A percentile compares a stretch with the other conserved stretches of the same genome.
Evolutionary conservation across 2,888 invertebrate species (phyloP).

Genomic region (Muschampia plurimacula): DNA sequence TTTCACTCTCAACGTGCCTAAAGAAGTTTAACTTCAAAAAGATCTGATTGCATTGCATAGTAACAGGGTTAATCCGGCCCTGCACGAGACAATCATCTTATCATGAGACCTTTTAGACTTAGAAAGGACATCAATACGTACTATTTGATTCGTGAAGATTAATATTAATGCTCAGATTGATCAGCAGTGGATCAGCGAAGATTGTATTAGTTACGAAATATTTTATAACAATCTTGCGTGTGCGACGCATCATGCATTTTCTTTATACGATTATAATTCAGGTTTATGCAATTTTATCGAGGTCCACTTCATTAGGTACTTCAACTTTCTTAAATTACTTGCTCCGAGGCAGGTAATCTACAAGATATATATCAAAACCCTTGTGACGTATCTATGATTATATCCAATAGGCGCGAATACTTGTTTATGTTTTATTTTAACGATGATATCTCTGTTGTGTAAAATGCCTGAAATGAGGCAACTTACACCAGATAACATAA

Average conservation of each 20-base stretch:
- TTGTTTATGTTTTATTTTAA: constrained; percentile 31
- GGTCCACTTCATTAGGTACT: constrained; percentile 37
- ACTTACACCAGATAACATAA: background rate
- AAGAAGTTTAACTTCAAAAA: no score
- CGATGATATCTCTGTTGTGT: constrained; percentile 16
- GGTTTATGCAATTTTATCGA: constrained; percentile 38
- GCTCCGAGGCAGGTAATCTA: constrained; percentile 38
- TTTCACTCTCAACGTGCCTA: no score
- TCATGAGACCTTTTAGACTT: no score
- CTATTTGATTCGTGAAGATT: no score
- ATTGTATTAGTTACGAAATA: constrained; percentile 13
- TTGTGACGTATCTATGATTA: constrained; percentile 39
- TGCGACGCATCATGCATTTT: constrained; percentile 22
- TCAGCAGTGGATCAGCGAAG: background rate
- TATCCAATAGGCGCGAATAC: constrained; percentile 37
- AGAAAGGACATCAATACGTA: no score
- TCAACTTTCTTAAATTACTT: constrained; percentile 38
- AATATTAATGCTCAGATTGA: no score
- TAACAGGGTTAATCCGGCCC: no score
- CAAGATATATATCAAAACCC: constrained; percentile 38
- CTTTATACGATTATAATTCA: constrained; percentile 37
- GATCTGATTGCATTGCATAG: no score
- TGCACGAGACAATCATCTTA: no score
- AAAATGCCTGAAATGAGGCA: constrained; percentile 17
- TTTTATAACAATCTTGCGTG: constrained; percentile 35